phyloP scores from a whole-genome alignment of 1,140 invertebrate species.

The Achatina immaculata region DNA sequence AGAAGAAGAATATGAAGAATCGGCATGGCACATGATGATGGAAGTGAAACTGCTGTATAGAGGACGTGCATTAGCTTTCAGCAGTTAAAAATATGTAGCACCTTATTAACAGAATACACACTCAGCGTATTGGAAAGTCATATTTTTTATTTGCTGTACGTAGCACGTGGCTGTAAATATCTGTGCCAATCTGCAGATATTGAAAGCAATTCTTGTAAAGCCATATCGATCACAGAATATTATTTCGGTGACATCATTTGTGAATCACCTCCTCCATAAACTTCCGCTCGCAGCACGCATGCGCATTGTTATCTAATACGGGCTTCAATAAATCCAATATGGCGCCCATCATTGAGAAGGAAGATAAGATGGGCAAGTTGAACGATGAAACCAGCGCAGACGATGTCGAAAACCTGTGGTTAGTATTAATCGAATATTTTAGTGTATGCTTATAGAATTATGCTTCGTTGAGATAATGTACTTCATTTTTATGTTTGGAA shows the following conservation, averaged over 20 bases:
- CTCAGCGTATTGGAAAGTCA: too few species aligned
- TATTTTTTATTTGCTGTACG: too few species aligned
- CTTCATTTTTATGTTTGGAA: not conserved
- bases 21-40: too few species aligned
- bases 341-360: constrained; percentile 68
- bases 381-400: constrained; percentile 64
- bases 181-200: too few species aligned
- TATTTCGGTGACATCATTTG: constrained; percentile 39
- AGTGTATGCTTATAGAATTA: not conserved
- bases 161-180: too few species aligned
- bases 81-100: too few species aligned
- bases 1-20: too few species aligned
- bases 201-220: too few species aligned
- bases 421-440: too few species aligned
- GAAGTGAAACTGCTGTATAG: too few species aligned
- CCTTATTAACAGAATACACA: too few species aligned
- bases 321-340: constrained; percentile 56
- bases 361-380: constrained; percentile 58
- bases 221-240: not conserved
- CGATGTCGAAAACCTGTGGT: constrained; percentile 71
- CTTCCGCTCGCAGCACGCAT: constrained; percentile 47
- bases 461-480: constrained; percentile 19
- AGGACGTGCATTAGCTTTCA: too few species aligned
- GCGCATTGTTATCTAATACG: constrained; percentile 47
- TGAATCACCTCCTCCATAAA: constrained; percentile 47